Percentiles rank a stretch among this genome's conserved stretches.
Conservation (phyloP, 2,113 vertebrate genomes). For the Brachyhypopomus occidentalis region DNA sequence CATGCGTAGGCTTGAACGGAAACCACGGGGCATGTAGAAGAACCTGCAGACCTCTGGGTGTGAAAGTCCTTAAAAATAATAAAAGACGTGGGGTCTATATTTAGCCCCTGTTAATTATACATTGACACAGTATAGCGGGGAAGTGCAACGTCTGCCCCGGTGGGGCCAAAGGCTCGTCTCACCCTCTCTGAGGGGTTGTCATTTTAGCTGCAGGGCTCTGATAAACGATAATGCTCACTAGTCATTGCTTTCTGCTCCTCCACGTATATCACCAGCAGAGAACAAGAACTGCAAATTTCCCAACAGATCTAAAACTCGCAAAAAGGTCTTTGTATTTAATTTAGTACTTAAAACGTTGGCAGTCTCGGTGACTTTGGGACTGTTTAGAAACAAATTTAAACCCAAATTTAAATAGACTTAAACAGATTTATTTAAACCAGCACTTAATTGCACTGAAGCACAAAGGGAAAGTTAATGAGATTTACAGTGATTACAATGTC, state of each 20-base stretch:
- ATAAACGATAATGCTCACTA: background rate
- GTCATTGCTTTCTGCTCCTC: background rate
- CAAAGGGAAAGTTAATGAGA: too few relatives aligned
- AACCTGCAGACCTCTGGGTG: conserved; percentile 45
- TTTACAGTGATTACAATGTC: background rate
- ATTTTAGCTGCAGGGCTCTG: background rate
- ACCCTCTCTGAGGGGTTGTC: conserved; percentile 8
- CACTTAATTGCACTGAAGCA: background rate
- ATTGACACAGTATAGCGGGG: conserved; percentile 7
- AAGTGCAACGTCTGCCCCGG: background rate
- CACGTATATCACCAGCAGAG: background rate
- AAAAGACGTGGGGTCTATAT: conserved; percentile 8
- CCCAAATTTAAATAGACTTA: background rate
- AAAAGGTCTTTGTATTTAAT: background rate
- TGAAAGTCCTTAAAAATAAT: conserved; percentile 8
- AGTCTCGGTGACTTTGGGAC: too few relatives aligned
- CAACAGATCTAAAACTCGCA: background rate
- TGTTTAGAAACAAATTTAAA: too few relatives aligned
- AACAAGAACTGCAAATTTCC: background rate
- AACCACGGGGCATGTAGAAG: too few relatives aligned
- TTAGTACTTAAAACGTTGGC: too few relatives aligned
- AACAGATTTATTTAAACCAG: background rate
- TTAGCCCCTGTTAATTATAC: conserved; percentile 37
- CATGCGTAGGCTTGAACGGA: too few relatives aligned
- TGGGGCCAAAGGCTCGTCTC: background rate